Evolutionary conservation across 2,888 invertebrate genomes (phyloP).

Genomic region (Microdon myrmicae): DNA sequence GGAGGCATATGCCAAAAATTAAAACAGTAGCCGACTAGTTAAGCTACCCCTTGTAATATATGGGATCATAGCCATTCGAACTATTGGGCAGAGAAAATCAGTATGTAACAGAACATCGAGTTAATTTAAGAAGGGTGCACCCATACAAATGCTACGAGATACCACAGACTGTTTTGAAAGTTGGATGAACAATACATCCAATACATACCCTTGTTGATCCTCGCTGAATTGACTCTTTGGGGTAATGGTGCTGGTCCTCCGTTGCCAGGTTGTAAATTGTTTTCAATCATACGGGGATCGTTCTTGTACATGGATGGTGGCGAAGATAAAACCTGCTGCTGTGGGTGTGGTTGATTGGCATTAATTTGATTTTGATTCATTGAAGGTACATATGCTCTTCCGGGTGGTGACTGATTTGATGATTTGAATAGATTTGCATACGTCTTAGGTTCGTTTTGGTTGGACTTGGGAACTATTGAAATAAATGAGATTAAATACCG

Average conservation of each 20-base stretch:
- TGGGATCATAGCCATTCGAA: no score
- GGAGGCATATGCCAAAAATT: no score
- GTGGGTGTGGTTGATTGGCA: conserved; percentile 63
- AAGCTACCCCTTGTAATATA: no score
- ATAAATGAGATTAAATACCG: background rate
- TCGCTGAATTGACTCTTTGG: conserved; percentile 61
- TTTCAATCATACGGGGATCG: conserved; percentile 60
- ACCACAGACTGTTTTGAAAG: no score
- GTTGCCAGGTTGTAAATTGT: conserved; percentile 47
- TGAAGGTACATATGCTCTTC: conserved; percentile 60
- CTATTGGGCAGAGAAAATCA: no score
- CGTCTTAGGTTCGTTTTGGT: conserved; percentile 81
- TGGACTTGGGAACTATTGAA: conserved; percentile 57
- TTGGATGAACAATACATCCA: no score
- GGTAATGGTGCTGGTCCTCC: conserved; percentile 59
- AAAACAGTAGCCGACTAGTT: no score
- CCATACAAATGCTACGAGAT: no score
- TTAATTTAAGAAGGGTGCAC: no score
- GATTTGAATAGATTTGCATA: conserved; percentile 86
- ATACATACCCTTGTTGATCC: conserved; percentile 62
- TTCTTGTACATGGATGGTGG: conserved; percentile 58
- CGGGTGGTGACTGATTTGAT: conserved; percentile 57
- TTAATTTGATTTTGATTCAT: conserved; percentile 56
- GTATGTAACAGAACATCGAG: no score
- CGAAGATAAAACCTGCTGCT: conserved; percentile 60